Evolutionary conservation across 2,888 invertebrate genomes (phyloP).

Genomic region (Nomada fucata): DNA sequence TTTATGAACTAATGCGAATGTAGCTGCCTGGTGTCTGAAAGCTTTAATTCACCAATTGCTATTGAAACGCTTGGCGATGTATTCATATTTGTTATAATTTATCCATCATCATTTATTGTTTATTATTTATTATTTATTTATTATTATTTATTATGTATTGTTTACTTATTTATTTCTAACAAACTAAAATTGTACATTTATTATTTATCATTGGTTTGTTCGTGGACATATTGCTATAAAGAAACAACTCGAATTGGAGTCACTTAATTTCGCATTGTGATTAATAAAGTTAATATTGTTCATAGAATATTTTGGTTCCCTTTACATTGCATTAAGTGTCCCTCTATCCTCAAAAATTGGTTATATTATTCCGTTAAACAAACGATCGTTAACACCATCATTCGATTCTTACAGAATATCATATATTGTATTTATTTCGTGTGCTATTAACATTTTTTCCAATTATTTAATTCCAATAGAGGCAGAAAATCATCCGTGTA

Average conservation of each 20-base stretch:
- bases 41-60: constrained; percentile 54
- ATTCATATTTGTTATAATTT: constrained; percentile 63
- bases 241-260: constrained; percentile 49
- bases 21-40: constrained; percentile 47
- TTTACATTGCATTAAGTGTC: constrained; percentile 3
- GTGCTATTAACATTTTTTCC: not conserved
- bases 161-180: constrained; percentile 58
- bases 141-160: constrained; percentile 58
- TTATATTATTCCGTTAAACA: not conserved
- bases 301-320: constrained; percentile 31
- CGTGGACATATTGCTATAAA: constrained; percentile 48
- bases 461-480: not conserved
- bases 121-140: constrained; percentile 68
- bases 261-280: constrained; percentile 49
- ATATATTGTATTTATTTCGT: not conserved
- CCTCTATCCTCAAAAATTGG: not conserved
- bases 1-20: constrained; percentile 64
- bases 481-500: not conserved
- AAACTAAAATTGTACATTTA: constrained; percentile 63
- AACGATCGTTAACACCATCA: not conserved
- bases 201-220: constrained; percentile 51
- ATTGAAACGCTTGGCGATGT: constrained; percentile 41
- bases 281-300: constrained; percentile 64
- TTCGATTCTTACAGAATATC: not conserved
- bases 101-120: constrained; percentile 55